These are phyloP conservation scores for Orchesella cincta DNA, from an alignment of 1,140 invertebrate genomes.

Conservation along the genomic window DNA sequence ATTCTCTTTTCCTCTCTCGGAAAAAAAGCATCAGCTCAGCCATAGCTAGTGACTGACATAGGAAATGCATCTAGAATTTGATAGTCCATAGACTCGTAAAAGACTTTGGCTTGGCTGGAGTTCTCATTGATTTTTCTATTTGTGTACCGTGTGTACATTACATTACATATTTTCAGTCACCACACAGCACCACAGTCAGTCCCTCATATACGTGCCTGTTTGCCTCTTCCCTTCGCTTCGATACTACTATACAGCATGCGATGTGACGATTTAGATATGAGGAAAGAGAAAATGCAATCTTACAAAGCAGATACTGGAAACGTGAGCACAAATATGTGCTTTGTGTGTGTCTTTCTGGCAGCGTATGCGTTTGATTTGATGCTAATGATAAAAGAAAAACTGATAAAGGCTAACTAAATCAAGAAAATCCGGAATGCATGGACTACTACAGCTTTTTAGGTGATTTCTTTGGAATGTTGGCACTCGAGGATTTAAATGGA, in stretches of 20 bases:
- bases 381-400: not conserved
- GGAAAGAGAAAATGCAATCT: not conserved
- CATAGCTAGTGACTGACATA: not conserved
- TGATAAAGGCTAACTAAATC: not conserved
- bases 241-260: slow-evolving; percentile 43
- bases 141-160: too few species aligned
- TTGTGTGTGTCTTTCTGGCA: too few species aligned
- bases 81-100: not conserved
- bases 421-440: too few species aligned
- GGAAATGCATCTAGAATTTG: slow-evolving; percentile 18
- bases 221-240: too few species aligned
- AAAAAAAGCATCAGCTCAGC: not conserved
- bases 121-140: slow-evolving; percentile 50
- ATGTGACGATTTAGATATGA: slow-evolving; percentile 49
- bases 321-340: too few species aligned
- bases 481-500: too few species aligned
- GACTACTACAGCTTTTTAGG: too few species aligned
- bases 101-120: slow-evolving; percentile 7
- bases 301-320: too few species aligned
- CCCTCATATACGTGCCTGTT: too few species aligned
- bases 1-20: not conserved
- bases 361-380: too few species aligned
- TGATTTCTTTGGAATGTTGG: too few species aligned
- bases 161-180: too few species aligned
- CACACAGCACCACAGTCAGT: not conserved